Conservation (phyloP, 2,888 invertebrate genomes). For the Julus scanicus region DNA sequence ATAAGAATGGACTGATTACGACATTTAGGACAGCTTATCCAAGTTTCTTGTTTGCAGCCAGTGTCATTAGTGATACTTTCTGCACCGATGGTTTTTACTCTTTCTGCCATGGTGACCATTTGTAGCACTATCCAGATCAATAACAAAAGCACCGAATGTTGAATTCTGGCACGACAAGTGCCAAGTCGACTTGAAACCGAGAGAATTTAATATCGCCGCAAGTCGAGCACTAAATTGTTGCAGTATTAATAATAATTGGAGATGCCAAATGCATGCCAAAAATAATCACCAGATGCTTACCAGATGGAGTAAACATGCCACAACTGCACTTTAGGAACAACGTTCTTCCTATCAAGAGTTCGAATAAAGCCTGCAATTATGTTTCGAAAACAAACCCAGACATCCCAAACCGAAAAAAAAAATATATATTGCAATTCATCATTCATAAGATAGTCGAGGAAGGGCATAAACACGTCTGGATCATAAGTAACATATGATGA, state of each 20-base stretch:
- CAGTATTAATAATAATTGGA: constrained; percentile 3
- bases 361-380: not conserved
- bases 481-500: not conserved
- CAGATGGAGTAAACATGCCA: constrained; percentile 11
- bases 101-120: not conserved
- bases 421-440: not conserved
- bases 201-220: constrained; percentile 10
- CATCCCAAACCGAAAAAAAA: not conserved
- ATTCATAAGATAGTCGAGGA: not conserved
- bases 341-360: not conserved
- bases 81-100: not conserved
- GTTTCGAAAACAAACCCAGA: constrained; percentile 3
- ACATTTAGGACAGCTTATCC: not conserved
- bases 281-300: not conserved
- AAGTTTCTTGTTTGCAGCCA: not conserved
- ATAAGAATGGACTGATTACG: not conserved
- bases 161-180: not conserved
- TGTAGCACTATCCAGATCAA: not conserved
- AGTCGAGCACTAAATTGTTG: not conserved
- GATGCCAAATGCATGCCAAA: constrained; percentile 19
- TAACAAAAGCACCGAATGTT: not conserved
- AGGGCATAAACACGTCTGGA: not conserved
- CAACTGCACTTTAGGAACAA: not conserved
- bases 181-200: not conserved
- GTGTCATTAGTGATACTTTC: not conserved